A percentile compares a stretch with the other conserved stretches of the same genome.
These are phyloP conservation scores for Neoascia interrupta DNA, from an alignment of 2,888 invertebrate genomes.

Conservation along the genomic window DNA sequence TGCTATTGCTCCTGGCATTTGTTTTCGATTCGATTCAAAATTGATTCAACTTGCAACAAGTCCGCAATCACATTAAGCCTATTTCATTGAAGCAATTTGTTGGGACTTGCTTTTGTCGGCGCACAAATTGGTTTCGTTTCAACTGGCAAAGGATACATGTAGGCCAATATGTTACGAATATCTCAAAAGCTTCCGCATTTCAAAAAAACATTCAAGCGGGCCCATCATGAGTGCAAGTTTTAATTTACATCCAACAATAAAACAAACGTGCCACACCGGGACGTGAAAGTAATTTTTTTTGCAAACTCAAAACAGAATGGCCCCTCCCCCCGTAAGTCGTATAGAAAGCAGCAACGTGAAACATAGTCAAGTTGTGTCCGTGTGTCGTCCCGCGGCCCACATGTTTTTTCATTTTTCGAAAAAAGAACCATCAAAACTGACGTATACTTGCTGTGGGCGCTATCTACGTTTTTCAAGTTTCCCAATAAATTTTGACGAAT, in stretches of 20 bases:
- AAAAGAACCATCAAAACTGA: slow-evolving; percentile 50
- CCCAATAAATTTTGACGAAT: slow-evolving; percentile 49
- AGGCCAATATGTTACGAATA: slow-evolving; percentile 17
- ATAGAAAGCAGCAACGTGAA: background rate
- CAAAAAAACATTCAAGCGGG: background rate
- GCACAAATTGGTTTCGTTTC: slow-evolving; percentile 24
- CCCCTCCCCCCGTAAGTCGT: background rate
- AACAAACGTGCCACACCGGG: slow-evolving; percentile 19
- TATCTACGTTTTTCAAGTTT: slow-evolving; percentile 29
- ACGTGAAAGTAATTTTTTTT: background rate
- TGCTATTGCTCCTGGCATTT: slow-evolving; percentile 35
- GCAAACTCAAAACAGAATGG: slow-evolving; percentile 15
- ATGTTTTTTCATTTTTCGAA: too few relatives aligned
- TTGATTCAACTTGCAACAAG: background rate
- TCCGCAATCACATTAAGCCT: background rate
- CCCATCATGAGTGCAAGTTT: slow-evolving; percentile 35
- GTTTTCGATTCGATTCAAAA: background rate
- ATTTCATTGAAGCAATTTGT: background rate
- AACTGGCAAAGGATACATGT: slow-evolving; percentile 26
- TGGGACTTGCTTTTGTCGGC: slow-evolving; percentile 1
- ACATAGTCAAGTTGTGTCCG: slow-evolving; percentile 25
- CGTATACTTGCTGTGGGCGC: slow-evolving; percentile 20
- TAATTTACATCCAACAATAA: slow-evolving; percentile 31
- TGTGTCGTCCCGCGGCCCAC: slow-evolving; percentile 55
- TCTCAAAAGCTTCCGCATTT: slow-evolving; percentile 59